phyloP scores from a whole-genome alignment of 2,888 invertebrate genomes.

The Escarpia spicata region DNA sequence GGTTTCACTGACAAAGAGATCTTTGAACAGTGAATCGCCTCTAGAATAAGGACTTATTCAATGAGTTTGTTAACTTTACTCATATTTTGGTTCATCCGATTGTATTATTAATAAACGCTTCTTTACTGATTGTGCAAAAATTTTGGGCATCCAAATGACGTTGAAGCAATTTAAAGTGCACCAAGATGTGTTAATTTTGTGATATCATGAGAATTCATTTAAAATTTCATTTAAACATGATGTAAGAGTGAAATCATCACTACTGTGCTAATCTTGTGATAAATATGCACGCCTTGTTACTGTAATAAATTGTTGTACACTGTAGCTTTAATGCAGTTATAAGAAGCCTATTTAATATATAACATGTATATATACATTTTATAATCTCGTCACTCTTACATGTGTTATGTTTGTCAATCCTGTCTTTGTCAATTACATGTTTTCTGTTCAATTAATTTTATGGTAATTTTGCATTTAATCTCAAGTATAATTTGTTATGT shows the following conservation, averaged over 20 bases:
- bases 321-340: neutral
- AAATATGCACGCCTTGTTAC: conserved; percentile 6
- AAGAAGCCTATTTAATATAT: neutral
- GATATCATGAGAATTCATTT: neutral
- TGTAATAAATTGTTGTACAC: neutral
- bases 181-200: neutral
- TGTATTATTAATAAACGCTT: neutral
- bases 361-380: neutral
- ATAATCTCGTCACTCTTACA: neutral
- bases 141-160: neutral
- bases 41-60: neutral
- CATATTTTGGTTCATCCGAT: neutral
- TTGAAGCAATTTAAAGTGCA: neutral
- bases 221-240: neutral
- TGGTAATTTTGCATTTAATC: neutral
- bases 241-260: neutral
- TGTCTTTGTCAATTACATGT: neutral
- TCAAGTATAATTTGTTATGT: neutral
- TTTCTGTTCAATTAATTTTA: neutral
- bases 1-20: neutral
- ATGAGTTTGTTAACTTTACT: neutral
- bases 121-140: neutral
- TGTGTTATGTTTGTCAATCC: neutral
- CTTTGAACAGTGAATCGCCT: neutral
- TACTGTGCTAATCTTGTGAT: neutral